Evolutionary conservation across 1,140 invertebrate species (phyloP).

Genomic region (Lucilia sericata): DNA sequence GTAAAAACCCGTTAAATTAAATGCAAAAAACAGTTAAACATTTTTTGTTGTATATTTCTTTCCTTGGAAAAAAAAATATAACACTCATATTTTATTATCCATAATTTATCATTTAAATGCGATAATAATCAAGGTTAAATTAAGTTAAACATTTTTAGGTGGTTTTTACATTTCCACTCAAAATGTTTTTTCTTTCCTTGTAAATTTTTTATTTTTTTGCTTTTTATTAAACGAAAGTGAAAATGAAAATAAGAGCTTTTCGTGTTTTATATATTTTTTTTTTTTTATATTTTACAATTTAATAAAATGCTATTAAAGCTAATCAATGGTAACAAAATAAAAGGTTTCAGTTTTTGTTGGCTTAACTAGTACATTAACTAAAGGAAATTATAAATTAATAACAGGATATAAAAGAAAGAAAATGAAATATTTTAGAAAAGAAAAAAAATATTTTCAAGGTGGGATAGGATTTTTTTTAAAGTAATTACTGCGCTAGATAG

Average conservation of each 20-base stretch:
- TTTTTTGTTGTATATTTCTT: too few relatives aligned
- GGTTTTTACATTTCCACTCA: not conserved
- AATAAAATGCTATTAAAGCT: conserved; percentile 7
- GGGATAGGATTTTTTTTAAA: too few relatives aligned
- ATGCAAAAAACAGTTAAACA: too few relatives aligned
- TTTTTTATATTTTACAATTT: not conserved
- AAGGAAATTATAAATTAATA: not conserved
- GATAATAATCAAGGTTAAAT: conserved; percentile 13
- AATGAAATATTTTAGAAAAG: too few relatives aligned
- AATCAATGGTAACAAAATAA: conserved; percentile 12
- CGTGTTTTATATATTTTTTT: not conserved
- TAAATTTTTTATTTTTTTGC: not conserved
- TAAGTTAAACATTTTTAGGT: not conserved
- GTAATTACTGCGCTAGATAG: too few relatives aligned
- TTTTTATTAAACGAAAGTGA: not conserved
- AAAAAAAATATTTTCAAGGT: too few relatives aligned
- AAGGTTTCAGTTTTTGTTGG: not conserved
- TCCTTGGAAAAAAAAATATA: too few relatives aligned
- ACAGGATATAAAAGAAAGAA: not conserved
- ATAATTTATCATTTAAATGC: conserved; percentile 4
- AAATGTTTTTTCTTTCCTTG: too few relatives aligned
- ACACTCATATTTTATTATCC: not conserved
- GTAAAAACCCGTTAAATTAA: too few relatives aligned
- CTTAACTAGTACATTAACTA: not conserved
- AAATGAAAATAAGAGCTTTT: not conserved